Evolutionary conservation across 2,888 invertebrate species (phyloP).

Genomic region (Lasiommata megera): DNA sequence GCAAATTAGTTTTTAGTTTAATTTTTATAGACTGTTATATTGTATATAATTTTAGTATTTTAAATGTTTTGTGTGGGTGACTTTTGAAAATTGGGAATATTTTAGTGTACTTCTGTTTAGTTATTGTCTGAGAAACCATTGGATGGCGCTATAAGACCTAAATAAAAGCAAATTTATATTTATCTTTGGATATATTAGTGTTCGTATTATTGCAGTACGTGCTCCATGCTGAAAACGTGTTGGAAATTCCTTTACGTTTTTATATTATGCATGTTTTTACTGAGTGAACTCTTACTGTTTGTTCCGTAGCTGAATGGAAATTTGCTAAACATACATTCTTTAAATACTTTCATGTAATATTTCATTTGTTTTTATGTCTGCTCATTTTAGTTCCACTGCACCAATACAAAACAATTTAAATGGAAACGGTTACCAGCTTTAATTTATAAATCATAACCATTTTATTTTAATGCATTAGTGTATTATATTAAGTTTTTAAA

Average conservation of each 20-base stretch:
- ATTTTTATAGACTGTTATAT: constrained; percentile 1
- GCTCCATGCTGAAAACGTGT: constrained; percentile 1
- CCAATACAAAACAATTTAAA: background rate
- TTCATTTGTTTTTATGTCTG: background rate
- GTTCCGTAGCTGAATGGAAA: background rate
- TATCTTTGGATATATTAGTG: background rate
- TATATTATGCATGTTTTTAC: background rate
- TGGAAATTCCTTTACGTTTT: background rate
- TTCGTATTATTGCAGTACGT: constrained; percentile 1
- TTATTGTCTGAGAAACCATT: background rate
- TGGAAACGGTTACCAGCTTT: constrained; percentile 1
- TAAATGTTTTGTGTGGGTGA: background rate
- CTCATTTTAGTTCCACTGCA: too few relatives aligned
- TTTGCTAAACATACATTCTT: background rate
- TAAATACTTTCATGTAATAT: background rate
- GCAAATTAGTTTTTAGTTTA: too few relatives aligned
- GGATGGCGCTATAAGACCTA: background rate
- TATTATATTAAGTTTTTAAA: background rate
- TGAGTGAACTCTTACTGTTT: background rate
- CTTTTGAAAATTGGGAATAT: background rate
- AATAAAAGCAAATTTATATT: background rate
- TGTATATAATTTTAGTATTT: background rate
- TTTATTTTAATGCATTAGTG: background rate
- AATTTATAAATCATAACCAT: background rate
- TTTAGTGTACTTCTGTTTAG: background rate